phyloP scores from a whole-genome alignment of 2,888 invertebrate species.

The Venusia cambrica region DNA sequence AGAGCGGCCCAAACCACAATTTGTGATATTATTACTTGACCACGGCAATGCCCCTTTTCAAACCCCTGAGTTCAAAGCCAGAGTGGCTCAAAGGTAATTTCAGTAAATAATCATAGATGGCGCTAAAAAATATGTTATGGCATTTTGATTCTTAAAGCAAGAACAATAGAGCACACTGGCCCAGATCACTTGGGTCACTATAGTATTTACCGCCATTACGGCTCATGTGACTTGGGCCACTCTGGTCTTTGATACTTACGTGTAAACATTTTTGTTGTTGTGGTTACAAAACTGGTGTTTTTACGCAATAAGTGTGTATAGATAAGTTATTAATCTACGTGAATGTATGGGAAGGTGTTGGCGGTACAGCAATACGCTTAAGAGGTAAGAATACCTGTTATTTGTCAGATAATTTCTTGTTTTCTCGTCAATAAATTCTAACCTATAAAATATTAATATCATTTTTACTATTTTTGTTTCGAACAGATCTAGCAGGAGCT shows the following conservation, averaged over 20 bases:
- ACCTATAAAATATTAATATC: too few species aligned
- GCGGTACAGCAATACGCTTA: conserved; percentile 15
- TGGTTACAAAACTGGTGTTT: conserved; percentile 12
- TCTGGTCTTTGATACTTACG: conserved; percentile 19
- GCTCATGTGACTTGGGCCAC: conserved; percentile 23
- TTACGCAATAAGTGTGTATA: conserved; percentile 15
- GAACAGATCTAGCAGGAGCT: too few species aligned
- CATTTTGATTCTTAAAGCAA: too few species aligned
- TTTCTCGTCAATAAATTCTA: too few species aligned
- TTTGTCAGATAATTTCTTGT: too few species aligned
- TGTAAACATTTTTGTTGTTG: conserved; percentile 11
- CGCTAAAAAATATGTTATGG: too few species aligned
- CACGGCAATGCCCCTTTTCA: conserved; percentile 15
- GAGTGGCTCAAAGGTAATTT: conserved; percentile 21
- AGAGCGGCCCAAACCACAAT: conserved; percentile 20
- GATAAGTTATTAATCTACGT: conserved; percentile 14
- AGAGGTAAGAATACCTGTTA: conserved; percentile 18
- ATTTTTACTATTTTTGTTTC: too few species aligned
- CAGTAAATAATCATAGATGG: conserved; percentile 16
- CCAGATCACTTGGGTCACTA: conserved; percentile 21
- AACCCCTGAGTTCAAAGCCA: conserved; percentile 19
- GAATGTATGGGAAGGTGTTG: conserved; percentile 10
- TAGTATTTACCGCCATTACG: conserved; percentile 19
- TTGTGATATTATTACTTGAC: conserved; percentile 17
- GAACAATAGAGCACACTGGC: too few species aligned